A percentile compares a stretch with the other conserved stretches of the same genome.
These are phyloP conservation scores for Anorthoa munda DNA, from an alignment of 2,888 invertebrate species.

Conservation along the genomic window DNA sequence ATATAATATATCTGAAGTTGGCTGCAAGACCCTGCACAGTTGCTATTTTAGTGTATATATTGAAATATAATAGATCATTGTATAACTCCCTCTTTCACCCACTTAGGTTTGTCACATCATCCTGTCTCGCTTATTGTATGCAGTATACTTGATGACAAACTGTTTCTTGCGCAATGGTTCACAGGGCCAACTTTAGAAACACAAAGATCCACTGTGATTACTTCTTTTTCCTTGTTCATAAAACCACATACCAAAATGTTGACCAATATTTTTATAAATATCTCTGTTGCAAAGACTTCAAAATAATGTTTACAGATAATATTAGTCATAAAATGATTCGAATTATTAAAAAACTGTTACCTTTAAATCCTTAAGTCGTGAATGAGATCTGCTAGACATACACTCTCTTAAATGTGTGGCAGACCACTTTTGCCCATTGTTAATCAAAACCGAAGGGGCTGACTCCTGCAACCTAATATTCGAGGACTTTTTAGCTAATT, in stretches of 20 bases:
- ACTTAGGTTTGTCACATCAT: too few species aligned
- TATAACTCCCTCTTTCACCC: too few species aligned
- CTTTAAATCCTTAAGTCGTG: slow-evolving; percentile 83
- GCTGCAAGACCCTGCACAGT: too few species aligned
- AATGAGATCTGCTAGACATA: slow-evolving; percentile 81
- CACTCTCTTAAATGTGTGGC: slow-evolving; percentile 77
- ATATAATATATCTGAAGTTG: too few species aligned
- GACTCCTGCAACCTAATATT: slow-evolving; percentile 73
- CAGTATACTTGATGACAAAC: too few species aligned
- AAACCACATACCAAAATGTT: background rate
- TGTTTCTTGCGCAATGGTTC: too few species aligned
- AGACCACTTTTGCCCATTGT: slow-evolving; percentile 73
- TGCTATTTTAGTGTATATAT: too few species aligned
- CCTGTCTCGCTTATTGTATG: too few species aligned
- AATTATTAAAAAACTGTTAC: slow-evolving; percentile 63
- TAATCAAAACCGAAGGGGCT: slow-evolving; percentile 73
- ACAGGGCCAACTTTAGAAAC: too few species aligned
- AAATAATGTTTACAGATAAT: background rate
- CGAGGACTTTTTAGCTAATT: slow-evolving; percentile 59
- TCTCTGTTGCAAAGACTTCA: background rate
- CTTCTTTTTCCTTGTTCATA: background rate
- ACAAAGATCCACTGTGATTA: too few species aligned
- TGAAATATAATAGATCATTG: too few species aligned
- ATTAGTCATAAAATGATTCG: background rate
- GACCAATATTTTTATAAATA: background rate